A percentile compares a stretch with the other conserved stretches of the same genome.
phyloP scores from a whole-genome alignment of 1,140 invertebrate species.

The Melitaea cinxia region DNA sequence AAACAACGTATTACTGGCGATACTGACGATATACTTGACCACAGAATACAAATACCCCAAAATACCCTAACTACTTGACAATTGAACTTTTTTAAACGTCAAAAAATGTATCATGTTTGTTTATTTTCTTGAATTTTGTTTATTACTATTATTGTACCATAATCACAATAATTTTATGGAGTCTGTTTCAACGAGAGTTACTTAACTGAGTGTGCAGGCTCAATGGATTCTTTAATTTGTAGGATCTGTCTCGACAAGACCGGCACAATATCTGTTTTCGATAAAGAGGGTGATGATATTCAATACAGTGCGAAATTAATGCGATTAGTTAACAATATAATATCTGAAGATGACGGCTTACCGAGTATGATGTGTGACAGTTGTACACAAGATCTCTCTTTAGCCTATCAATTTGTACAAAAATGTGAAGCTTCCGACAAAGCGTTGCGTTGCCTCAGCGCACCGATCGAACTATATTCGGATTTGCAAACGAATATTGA shows the following conservation, averaged over 20 bases:
- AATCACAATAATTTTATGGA: conserved; percentile 1
- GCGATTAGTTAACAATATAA: conserved; percentile 55
- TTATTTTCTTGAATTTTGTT: conserved; percentile 1
- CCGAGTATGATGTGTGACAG: conserved; percentile 58
- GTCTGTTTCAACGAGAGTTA: not conserved
- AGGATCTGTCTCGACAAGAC: conserved; percentile 65
- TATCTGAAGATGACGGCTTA: conserved; percentile 63
- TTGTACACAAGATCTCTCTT: conserved; percentile 56
- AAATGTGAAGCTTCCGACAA: conserved; percentile 70
- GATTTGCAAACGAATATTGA: conserved; percentile 43
- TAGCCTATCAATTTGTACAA: conserved; percentile 60
- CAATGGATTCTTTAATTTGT: conserved; percentile 62
- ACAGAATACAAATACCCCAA: no score
- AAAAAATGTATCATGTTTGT: not conserved
- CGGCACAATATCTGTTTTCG: conserved; percentile 62
- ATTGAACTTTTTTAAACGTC: not conserved
- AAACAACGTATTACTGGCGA: not conserved
- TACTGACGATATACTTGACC: no score
- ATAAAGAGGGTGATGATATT: conserved; percentile 51
- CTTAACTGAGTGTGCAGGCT: not conserved
- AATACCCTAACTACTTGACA: no score
- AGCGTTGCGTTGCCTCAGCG: conserved; percentile 47
- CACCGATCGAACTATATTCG: conserved; percentile 33
- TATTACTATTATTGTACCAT: not conserved
- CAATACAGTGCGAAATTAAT: conserved; percentile 62